Base-by-base conservation (phyloP, 1,140 invertebrate genomes). In the Ctenoplectra terminalis region DNA sequence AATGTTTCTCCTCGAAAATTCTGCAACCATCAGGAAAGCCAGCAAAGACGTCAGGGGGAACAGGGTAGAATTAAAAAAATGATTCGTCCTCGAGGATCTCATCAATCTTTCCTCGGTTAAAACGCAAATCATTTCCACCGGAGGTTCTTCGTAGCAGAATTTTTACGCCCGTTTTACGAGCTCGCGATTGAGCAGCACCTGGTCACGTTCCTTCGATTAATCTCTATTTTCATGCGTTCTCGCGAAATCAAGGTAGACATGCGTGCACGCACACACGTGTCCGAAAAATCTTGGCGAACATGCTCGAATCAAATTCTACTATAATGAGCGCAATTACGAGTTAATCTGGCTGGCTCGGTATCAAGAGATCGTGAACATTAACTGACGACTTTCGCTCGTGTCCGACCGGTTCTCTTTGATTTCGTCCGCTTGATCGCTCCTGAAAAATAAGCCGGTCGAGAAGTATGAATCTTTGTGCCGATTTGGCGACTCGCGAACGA, bases 301-400 rank as follows among this genome's bases (percentile, higher is more conserved):
- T 20, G 43, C 48, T 46, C 77, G 82, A 81, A 78, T 84, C 67
- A 76, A 87, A 81, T 87, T 40, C 85, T 83, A 83, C 84, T 76
- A 81, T 87, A 87, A 87, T 82, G 85, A 83, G 75, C 34, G 86
- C 85, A 87, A 87, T 87, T 87, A 87, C 86, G 82, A 87, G 86
- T 87, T 81, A 87, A 87, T 87, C 86, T 71, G 72, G 56, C 52
- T 43, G 9, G 17, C 48, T 58, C 56, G 73, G 77, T 84, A 84
- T 87, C 85, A 78, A 29, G 77, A 60, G 70, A 86, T 82, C 79
- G 84, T 60, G 54, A 73, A n/a, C 76, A 75, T 86, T 86, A 77
- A 86, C 52, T 31, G 67, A 66, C 81, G 70, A 87, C 86, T 87
- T 87, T 87, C 86, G 86, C 86, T 74, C 50, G 76, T 77, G 84